Percentiles rank a stretch among this genome's conserved stretches.
These are phyloP conservation scores for Neria commutata DNA, from an alignment of 2,888 invertebrate species.

Conservation along the genomic window DNA sequence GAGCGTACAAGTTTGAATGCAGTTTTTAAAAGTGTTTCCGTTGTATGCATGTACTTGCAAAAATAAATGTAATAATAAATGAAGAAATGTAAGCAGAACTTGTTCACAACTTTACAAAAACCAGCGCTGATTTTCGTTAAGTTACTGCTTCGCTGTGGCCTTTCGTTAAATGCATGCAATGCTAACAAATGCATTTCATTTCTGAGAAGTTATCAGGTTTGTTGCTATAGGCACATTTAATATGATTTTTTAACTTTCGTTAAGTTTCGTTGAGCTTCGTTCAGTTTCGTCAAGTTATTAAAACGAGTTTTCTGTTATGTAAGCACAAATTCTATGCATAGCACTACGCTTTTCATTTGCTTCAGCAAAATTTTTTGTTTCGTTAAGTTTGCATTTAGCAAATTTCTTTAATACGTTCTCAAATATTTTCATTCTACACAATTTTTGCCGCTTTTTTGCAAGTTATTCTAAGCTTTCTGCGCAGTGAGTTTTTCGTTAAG, in stretches of 20 bases:
- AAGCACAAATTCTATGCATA: background rate
- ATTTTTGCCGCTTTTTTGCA: too few species aligned
- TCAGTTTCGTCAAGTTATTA: background rate
- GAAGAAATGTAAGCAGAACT: background rate
- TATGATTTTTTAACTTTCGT: slow-evolving; percentile 3
- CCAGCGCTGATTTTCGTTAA: background rate
- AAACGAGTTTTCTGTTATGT: too few species aligned
- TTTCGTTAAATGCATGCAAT: background rate
- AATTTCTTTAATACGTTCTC: too few species aligned
- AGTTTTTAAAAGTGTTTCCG: too few species aligned
- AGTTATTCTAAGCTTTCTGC: too few species aligned
- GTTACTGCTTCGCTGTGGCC: background rate
- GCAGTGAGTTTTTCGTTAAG: too few species aligned
- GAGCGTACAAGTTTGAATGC: too few species aligned
- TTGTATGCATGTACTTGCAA: too few species aligned
- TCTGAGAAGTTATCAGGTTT: background rate
- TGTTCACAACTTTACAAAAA: background rate
- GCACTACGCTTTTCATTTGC: too few species aligned
- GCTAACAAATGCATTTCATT: background rate
- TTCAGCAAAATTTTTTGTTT: too few species aligned
- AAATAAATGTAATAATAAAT: background rate
- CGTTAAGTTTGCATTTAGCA: too few species aligned
- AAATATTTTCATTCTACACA: too few species aligned
- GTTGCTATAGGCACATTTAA: background rate
- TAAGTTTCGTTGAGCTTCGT: slow-evolving; percentile 24